Base-by-base conservation (phyloP, 2,113 vertebrate species). In the Syngnathoides biaculeatus region DNA sequence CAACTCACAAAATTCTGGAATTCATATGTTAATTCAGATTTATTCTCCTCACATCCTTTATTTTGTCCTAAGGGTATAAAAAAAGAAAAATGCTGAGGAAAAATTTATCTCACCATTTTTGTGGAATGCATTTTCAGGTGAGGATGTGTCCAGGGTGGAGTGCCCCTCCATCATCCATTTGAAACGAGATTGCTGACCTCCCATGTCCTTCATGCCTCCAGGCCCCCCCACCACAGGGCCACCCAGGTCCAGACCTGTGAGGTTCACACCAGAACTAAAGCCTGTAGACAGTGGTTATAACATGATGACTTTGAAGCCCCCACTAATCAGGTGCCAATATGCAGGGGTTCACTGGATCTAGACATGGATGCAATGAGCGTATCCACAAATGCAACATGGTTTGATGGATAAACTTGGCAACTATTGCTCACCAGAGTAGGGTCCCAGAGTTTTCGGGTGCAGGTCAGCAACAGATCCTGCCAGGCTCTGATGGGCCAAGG, bases 161-260 rank as follows among this genome's bases (percentile, higher is more conserved):
- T 97, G 94, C 50, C 94, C 95, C 87, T 99, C 97, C 95, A 99
- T 99, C 96, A 99, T 98, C 91, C 94, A 95, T 81, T 98, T 99
- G 86, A 99, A 98, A 73, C 97, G 96, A 55, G 97, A 99, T 91
- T 99, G 91, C 90, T 90, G 95, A 22, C 75, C 90, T 64, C 94
- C 94, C 55, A 92, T 65, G 73, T 99, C 96, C 81, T 98, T 97
- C 75, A 93, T 83, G 30, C 83, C 69, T 14, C 85, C 84, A 55
- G 84, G 79, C 0, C 85, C 93, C 75, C 95, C 93, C 50, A 95
- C 91, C 84, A 94, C 94, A 71, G 95, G 91, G 74, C 95, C 85
- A 35, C 95, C 88, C 50, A 92, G 92, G 87, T 99, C 96, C 83
- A 98, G 90, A 86, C 94, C 86, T 4, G 90, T 71, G 5, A 92